Percentiles rank a stretch among this genome's conserved stretches.
These are phyloP conservation scores for Caenorhabditis angaria DNA, from an alignment of 2,888 invertebrate genomes.

Conservation along the genomic window DNA sequence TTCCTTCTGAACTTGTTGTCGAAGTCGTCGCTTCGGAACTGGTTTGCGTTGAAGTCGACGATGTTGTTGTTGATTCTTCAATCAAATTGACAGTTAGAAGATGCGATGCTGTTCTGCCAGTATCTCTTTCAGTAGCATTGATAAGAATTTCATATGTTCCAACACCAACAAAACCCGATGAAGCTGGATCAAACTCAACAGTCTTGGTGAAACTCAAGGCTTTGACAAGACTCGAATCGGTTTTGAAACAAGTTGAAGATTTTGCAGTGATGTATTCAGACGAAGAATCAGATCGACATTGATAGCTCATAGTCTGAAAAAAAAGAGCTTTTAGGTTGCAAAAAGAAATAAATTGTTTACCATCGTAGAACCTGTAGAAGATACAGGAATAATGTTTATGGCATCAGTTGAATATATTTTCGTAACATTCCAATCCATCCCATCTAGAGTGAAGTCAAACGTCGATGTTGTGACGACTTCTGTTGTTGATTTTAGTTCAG, in stretches of 20 bases:
- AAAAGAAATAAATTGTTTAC: not conserved
- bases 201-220: not conserved
- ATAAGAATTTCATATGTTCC: constrained; percentile 26
- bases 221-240: not conserved
- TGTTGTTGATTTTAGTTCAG: constrained; percentile 2
- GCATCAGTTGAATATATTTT: not conserved
- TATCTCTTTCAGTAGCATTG: constrained; percentile 20
- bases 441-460: constrained; percentile 17
- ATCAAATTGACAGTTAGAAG: constrained; percentile 21
- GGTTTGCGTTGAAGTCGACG: not conserved
- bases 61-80: constrained; percentile 9
- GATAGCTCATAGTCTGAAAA: constrained; percentile 15
- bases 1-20: not conserved
- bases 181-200: constrained; percentile 4
- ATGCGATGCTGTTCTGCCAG: constrained; percentile 13
- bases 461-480: not conserved
- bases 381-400: constrained; percentile 9
- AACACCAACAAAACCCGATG: not conserved
- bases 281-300: constrained; percentile 13
- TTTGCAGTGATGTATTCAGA: constrained; percentile 8
- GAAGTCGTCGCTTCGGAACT: constrained; percentile 5
- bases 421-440: constrained; percentile 15
- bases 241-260: constrained; percentile 13
- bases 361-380: constrained; percentile 4
- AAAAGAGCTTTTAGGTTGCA: no score